Base-by-base conservation (phyloP, 2,113 vertebrate genomes). In the Clarias batrachus region DNA sequence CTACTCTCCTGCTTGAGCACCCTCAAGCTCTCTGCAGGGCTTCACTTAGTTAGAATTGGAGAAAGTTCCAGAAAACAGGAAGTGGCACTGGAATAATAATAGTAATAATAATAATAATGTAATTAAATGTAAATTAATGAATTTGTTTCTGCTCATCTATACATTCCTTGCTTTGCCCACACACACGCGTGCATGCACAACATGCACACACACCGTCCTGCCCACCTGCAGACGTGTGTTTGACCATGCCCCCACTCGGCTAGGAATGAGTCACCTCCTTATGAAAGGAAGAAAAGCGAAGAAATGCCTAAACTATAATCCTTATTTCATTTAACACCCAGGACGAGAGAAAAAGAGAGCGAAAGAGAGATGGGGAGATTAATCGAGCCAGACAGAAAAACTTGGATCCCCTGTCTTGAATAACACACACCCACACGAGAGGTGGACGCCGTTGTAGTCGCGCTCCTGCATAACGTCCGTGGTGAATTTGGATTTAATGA, bases 401-500 rank as follows among this genome's bases (percentile, higher is more conserved):
- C 78, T 81, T 57, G 57, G 30, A 81, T 37, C 74, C 52, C 25
- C 23, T 57, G 30, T 30, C 78, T 81, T 21, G 82, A 83, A 59
- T 48, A 57, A 74, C 83, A 74, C 73, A 21, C 83, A 33, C 59
- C 41, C 37, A 60, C 71, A 48, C 19, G 10, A 4, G 19, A 41
- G 37, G 78, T 81, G 78, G 33, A 37, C 57, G 11, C 78, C 14
- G 57, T 62, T 23, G 27, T n/a, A 41, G 59, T 63, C 62, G 12
- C 60, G 52, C 81, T 83, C 65, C 25, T 7, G 25, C n/a, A 56
- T 68, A 81, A 62, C 19, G 78, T 62, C 78, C 78, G 11, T 25
- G 78, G 30, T 81, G 57, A 41, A 62, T 81, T 62, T 62, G 59
- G 59, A 81, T 81, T 81, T 81, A 81, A 81, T 62, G 78, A 81